Conservation (phyloP, 2,888 invertebrate genomes). For the Sesia bembeciformis region DNA sequence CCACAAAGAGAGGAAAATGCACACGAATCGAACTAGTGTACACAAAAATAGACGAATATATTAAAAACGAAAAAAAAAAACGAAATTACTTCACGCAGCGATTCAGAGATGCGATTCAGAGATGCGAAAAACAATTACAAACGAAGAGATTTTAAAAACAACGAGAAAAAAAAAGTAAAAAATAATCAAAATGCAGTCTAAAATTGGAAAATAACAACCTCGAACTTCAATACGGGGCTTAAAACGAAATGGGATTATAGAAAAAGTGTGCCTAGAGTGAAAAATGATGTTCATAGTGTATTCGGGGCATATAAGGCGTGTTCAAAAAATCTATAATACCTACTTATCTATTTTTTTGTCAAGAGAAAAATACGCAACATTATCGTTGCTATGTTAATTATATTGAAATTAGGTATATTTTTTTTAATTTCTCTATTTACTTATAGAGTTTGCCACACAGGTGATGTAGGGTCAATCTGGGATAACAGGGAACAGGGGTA, state of each 20-base stretch:
- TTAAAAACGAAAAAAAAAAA: conserved; percentile 1
- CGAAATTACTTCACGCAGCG: conserved; percentile 11
- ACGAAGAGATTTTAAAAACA: conserved; percentile 20
- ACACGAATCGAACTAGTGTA: conserved; percentile 23
- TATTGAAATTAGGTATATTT: conserved; percentile 30
- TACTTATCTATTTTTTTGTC: conserved; percentile 25
- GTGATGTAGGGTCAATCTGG: too few relatives aligned
- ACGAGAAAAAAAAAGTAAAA: conserved; percentile 16
- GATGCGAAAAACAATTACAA: conserved; percentile 18
- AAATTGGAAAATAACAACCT: conserved; percentile 9
- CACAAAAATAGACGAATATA: conserved; percentile 13
- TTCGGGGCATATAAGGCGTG: conserved; percentile 42
- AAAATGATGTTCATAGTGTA: conserved; percentile 17
- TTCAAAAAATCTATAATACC: conserved; percentile 23
- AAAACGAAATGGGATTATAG: neutral
- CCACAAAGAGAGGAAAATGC: conserved; percentile 36
- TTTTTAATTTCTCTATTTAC: conserved; percentile 18
- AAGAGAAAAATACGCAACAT: conserved; percentile 32
- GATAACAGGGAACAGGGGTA: too few relatives aligned
- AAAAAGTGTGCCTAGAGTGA: conserved; percentile 27
- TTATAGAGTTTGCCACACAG: conserved; percentile 3
- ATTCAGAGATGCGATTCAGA: conserved; percentile 10
- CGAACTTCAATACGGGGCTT: neutral
- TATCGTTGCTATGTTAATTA: conserved; percentile 20
- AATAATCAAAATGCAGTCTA: conserved; percentile 20